Percentiles rank a stretch among this genome's conserved stretches.
These are phyloP conservation scores for Thamnophis sirtalis DNA, from an alignment of 2,113 vertebrate genomes.

Conservation along the genomic window DNA sequence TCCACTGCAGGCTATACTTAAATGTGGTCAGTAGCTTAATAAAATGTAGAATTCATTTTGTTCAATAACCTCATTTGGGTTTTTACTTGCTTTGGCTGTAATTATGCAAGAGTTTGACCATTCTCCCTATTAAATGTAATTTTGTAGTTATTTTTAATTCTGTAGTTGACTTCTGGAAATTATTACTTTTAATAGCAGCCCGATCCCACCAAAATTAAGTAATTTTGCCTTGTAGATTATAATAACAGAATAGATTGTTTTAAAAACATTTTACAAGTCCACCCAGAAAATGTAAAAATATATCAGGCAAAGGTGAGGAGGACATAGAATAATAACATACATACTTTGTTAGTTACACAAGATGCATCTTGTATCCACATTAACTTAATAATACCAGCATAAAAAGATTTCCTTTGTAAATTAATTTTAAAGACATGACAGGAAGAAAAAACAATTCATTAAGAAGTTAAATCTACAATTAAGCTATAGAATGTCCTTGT, in stretches of 20 bases:
- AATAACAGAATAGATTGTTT: not conserved
- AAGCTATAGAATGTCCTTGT: constrained; percentile 51
- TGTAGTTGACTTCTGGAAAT: not conserved
- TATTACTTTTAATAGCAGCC: not conserved
- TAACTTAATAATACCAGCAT: constrained; percentile 25
- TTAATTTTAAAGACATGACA: constrained; percentile 52
- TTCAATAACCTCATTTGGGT: not conserved
- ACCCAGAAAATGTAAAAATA: not conserved
- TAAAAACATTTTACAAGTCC: not conserved
- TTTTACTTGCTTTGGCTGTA: not conserved
- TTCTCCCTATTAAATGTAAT: not conserved
- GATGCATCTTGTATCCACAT: not conserved
- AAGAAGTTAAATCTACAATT: constrained; percentile 33
- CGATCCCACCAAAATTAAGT: not conserved
- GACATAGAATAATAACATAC: not conserved
- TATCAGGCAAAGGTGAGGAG: not conserved
- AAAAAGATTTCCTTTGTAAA: constrained; percentile 57
- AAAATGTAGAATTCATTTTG: not conserved
- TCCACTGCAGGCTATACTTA: not conserved
- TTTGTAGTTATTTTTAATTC: not conserved
- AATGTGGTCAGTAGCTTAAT: not conserved
- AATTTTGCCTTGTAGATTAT: not conserved
- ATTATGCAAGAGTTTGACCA: not conserved
- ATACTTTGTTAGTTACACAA: not conserved
- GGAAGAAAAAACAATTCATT: constrained; percentile 48